These are phyloP conservation scores for Stichodactyla mertensii DNA, from an alignment of 64 coral and sea anemone species.

Conservation along the genomic window DNA sequence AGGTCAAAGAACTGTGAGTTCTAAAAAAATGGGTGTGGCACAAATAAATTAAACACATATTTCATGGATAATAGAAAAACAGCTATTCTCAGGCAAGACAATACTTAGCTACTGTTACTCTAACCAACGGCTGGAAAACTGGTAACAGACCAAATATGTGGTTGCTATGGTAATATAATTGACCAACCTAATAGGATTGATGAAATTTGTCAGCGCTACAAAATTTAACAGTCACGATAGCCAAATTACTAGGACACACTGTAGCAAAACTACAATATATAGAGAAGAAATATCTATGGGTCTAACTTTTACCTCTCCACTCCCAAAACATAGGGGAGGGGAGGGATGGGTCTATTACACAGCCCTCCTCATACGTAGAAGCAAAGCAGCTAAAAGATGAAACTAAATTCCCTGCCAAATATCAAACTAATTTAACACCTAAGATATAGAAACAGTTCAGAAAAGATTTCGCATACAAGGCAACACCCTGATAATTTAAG, in stretches of 20 bases:
- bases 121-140: background rate
- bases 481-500: background rate
- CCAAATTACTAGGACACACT: background rate
- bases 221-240: background rate
- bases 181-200: background rate
- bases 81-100: background rate
- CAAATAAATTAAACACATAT: background rate
- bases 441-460: background rate
- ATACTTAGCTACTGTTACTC: no score
- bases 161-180: background rate
- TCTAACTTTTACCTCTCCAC: background rate
- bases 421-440: background rate
- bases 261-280: background rate
- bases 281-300: background rate
- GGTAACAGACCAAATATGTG: background rate
- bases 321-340: background rate
- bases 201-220: background rate
- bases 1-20: background rate
- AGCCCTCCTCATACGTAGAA: background rate
- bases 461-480: background rate
- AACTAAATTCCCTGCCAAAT: background rate
- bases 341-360: background rate
- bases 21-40: conserved; percentile 12
- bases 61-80: background rate
- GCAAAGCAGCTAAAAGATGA: background rate